Evolutionary conservation across 2,888 invertebrate species (phyloP).

Genomic region (Thereva unica): DNA sequence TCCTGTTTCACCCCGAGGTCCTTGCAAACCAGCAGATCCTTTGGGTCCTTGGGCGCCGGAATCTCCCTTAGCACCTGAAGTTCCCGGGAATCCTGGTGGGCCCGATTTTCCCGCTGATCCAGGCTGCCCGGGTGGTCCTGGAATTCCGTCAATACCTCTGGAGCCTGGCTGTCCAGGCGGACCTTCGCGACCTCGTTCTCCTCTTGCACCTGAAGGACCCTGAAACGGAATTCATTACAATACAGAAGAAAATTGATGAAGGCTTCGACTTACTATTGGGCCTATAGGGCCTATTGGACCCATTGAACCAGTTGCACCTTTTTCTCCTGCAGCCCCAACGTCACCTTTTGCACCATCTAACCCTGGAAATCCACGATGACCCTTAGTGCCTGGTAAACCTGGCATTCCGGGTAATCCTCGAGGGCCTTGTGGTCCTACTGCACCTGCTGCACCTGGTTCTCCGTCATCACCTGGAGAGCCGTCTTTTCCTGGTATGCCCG

Average conservation of each 20-base stretch:
- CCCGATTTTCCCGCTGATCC: conserved; percentile 83
- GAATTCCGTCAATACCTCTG: conserved; percentile 77
- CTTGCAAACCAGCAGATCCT: conserved; percentile 81
- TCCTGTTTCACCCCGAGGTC: conserved; percentile 79
- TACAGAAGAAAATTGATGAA: neutral
- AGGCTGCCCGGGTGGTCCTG: conserved; percentile 69
- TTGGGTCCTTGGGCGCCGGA: conserved; percentile 74
- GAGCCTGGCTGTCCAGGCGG: conserved; percentile 76
- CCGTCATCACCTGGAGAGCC: conserved; percentile 81
- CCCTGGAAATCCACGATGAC: conserved; percentile 80
- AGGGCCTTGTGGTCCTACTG: conserved; percentile 72
- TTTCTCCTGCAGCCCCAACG: conserved; percentile 74
- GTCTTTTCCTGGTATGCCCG: conserved; percentile 73
- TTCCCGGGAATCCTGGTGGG: conserved; percentile 81
- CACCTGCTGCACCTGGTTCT: conserved; percentile 74
- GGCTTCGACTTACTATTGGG: conserved; percentile 50
- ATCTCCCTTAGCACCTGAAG: conserved; percentile 79
- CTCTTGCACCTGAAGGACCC: conserved; percentile 79
- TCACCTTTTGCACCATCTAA: conserved; percentile 82
- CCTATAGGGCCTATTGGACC: conserved; percentile 74
- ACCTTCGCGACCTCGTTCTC: conserved; percentile 84
- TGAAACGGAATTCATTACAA: conserved; percentile 49
- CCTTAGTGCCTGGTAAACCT: conserved; percentile 80
- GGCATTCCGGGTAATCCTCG: conserved; percentile 75
- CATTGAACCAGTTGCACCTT: conserved; percentile 72